Evolutionary conservation across 2,113 vertebrate species (phyloP), one percentile per base, ranked within the genome.

Genomic region (Oceanites oceanicus): DNA sequence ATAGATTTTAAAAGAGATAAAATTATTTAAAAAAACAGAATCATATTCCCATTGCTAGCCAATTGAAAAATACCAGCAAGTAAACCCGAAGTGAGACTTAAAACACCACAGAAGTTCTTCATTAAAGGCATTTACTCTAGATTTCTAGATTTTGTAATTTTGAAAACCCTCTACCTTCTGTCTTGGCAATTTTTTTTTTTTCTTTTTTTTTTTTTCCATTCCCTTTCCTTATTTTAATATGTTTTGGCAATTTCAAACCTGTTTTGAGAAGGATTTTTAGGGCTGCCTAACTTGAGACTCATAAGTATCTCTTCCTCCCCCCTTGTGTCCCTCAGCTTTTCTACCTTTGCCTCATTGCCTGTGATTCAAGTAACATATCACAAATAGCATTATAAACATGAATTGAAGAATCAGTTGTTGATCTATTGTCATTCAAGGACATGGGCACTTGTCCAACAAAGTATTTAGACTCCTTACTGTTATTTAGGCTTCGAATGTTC

Each of bases 351-450:
- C 18, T 88, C 2, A 3, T 75, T 82, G 32, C 9, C n/a, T 36
- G 14, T 20, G 15, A n/a, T 58, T 87, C 55, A 79, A 77, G 29
- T 70, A 81, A 62, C n/a, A 15, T 61, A 55, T 59, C 26, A 86
- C 23, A 92, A 86, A 84, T 42, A 62, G 11, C 56, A 76, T 62
- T 83, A 92, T 22, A 95, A 90, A 27, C 32, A 47, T 63, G 67
- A 94, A 80, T 63, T 80, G 75, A 94, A 95, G 88, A 93, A 73
- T 88, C 75, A 72, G 13, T 80, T 92, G 59, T 76, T 88, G 45
- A 42, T 86, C 58, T 79, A 30, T 59, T 49, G 86, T 67, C 20
- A 50, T 32, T 93, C 59, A 47, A 94, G 55, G 59, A 65, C 58
- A 40, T 7, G 29, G 92, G 74, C 77, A 70, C 10, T 1, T 6